phyloP scores from a whole-genome alignment of 2,888 invertebrate genomes.

The Monochamus alternatus region DNA sequence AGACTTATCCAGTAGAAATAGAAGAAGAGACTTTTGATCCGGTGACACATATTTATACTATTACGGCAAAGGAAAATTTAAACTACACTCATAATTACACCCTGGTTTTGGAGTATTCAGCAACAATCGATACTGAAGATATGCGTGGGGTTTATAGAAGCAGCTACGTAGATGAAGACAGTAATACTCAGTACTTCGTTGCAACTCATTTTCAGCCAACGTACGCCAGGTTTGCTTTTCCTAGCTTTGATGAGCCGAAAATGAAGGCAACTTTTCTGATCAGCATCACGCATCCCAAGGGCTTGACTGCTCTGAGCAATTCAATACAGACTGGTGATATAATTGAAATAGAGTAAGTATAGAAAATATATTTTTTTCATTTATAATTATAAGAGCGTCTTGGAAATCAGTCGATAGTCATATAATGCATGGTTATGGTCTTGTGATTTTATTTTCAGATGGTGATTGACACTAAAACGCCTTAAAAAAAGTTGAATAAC shows the following conservation, averaged over 20 bases:
- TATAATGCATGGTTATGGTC: too few relatives aligned
- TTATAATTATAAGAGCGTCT: too few relatives aligned
- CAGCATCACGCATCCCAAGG: constrained; percentile 66
- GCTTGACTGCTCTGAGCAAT: constrained; percentile 56
- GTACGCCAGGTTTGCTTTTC: constrained; percentile 81
- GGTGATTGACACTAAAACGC: too few relatives aligned
- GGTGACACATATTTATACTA: constrained; percentile 49
- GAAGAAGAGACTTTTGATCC: constrained; percentile 29
- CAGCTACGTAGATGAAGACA: constrained; percentile 66
- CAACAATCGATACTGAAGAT: constrained; percentile 63
- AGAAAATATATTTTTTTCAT: neutral
- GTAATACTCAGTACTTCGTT: constrained; percentile 67
- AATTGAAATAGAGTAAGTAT: constrained; percentile 37
- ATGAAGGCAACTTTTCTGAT: constrained; percentile 69
- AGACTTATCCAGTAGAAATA: neutral
- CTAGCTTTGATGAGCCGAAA: constrained; percentile 82
- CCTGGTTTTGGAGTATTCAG: constrained; percentile 54
- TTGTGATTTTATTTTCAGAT: too few relatives aligned
- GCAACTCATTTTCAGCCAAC: constrained; percentile 82
- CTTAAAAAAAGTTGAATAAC: too few relatives aligned
- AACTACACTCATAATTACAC: constrained; percentile 34
- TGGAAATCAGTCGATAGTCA: too few relatives aligned
- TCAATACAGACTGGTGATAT: constrained; percentile 27
- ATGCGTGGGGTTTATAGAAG: constrained; percentile 73
- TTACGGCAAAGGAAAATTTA: constrained; percentile 38